Evolutionary conservation across 2,888 invertebrate genomes (phyloP).

Genomic region (Acanthoscelides obtectus): DNA sequence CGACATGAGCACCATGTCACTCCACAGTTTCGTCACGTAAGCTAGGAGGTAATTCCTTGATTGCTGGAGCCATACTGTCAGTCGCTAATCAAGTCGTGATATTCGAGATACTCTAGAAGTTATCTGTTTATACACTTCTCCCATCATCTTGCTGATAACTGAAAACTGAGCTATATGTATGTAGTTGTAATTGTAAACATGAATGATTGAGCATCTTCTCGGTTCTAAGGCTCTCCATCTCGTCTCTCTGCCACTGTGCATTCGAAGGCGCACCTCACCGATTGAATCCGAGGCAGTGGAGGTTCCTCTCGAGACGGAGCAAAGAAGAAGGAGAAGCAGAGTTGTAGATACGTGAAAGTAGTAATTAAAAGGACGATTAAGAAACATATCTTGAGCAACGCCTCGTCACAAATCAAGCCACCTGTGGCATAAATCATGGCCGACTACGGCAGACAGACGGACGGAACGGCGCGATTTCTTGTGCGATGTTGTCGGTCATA

Average conservation of each 20-base stretch:
- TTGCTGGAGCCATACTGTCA: too few species aligned
- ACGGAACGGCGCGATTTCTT: slow-evolving; percentile 25
- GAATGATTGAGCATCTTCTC: too few species aligned
- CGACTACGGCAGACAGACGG: slow-evolving; percentile 1
- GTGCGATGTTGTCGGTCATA: slow-evolving; percentile 32
- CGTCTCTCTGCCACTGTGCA: background rate
- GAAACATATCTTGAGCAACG: slow-evolving; percentile 39
- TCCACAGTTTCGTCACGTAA: too few species aligned
- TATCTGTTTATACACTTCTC: too few species aligned
- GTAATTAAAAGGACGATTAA: slow-evolving; percentile 44
- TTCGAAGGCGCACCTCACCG: background rate
- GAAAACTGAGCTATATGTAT: too few species aligned
- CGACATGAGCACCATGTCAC: too few species aligned
- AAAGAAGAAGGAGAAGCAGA: background rate
- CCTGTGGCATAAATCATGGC: slow-evolving; percentile 42
- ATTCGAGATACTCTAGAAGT: too few species aligned
- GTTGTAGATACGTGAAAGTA: slow-evolving; percentile 28
- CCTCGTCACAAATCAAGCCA: slow-evolving; percentile 46
- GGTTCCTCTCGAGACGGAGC: background rate
- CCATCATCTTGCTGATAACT: too few species aligned
- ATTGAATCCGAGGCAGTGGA: background rate
- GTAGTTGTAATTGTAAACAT: too few species aligned
- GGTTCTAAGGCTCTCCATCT: too few species aligned
- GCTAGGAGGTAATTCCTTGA: too few species aligned
- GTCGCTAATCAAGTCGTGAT: too few species aligned